A percentile compares a stretch with the other conserved stretches of the same genome.
Evolutionary conservation across 1,140 invertebrate species (phyloP).

Genomic region (Platyura marginata): DNA sequence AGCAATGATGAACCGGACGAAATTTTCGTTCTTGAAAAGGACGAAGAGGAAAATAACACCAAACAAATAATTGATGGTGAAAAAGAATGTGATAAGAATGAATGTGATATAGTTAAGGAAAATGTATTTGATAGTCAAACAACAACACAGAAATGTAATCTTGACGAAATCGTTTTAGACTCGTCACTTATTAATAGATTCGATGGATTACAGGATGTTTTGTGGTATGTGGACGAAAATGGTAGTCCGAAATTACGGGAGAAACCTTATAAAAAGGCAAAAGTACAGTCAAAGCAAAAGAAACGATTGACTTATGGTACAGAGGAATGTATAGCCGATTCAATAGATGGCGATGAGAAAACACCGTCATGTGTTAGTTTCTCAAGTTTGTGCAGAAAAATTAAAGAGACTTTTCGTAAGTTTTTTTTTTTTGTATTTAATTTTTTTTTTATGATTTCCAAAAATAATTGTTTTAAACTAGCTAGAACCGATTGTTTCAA

Average conservation of each 20-base stretch:
- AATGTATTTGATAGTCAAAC: constrained; percentile 9
- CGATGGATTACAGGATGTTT: constrained; percentile 21
- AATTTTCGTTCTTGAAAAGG: not conserved
- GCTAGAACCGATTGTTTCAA: too few relatives aligned
- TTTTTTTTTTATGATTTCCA: too few relatives aligned
- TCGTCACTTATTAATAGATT: constrained; percentile 21
- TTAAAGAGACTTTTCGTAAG: constrained; percentile 22
- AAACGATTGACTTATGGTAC: not conserved
- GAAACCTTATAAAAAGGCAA: constrained; percentile 18
- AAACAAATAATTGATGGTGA: too few relatives aligned
- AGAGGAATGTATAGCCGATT: constrained; percentile 3
- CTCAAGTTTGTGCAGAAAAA: constrained; percentile 22
- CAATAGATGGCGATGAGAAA: constrained; percentile 9
- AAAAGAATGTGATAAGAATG: not conserved
- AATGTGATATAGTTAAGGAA: constrained; percentile 7
- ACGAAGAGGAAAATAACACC: not conserved
- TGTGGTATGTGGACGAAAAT: constrained; percentile 24
- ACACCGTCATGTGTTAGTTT: constrained; percentile 23
- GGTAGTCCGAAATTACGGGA: constrained; percentile 22
- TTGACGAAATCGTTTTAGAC: constrained; percentile 18
- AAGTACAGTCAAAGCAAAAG: constrained; percentile 12
- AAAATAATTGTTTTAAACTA: too few relatives aligned
- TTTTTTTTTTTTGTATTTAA: too few relatives aligned
- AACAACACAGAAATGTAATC: constrained; percentile 11
- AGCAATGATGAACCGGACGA: not conserved